Base-by-base conservation (phyloP, 2,888 invertebrate species). In the Drosophila nr. perissopoda region DNA sequence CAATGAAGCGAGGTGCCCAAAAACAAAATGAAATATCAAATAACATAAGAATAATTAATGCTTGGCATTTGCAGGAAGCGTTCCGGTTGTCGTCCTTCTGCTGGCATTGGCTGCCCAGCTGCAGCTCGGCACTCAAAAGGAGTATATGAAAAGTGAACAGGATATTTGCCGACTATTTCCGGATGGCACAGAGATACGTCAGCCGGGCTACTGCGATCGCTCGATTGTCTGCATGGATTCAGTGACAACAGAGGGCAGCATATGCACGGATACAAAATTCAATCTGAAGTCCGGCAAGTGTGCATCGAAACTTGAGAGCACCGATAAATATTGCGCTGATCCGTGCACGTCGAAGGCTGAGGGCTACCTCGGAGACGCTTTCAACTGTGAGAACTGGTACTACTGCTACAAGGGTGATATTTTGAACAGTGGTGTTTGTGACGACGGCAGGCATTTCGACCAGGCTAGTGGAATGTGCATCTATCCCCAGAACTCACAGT, bases 111-210 rank as follows among this genome's bases (percentile, higher is more conserved):
- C 48, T 31, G 49, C 54, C 10, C 60, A 74, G 40, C 36, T 78
- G 36, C 54, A 69, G 54, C 21, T 53, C n/a, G 82, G 79, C 74
- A 58, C 38, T n/a, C 79, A 83, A 60, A 83, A 79, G 21, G 81
- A 81, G 38, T 67, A 69, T 18, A 4, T 86, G 4, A 60, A 57
- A n/a, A 56, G 69, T 6, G 27, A 59, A 0, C 63, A 80, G 29
- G 91, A 92, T 21, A 59, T 92, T 8, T 92, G 92, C 21, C 81
- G 90, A 0, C 78, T 89, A 0, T 89, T 90, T 25, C 59, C 76
- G 33, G 77, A 91, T 63, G 86, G 76, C 18, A 77, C 73, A 0
- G 40, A 62, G 3, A 51, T 92, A 6, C 91, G 92, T 0, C 73
- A 90, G 53, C 91, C 92, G 0, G 91, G 91, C 16, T 71, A 77